Base-by-base conservation (phyloP, 92 coral and sea anemone species). In the Paragorgia papillata region DNA sequence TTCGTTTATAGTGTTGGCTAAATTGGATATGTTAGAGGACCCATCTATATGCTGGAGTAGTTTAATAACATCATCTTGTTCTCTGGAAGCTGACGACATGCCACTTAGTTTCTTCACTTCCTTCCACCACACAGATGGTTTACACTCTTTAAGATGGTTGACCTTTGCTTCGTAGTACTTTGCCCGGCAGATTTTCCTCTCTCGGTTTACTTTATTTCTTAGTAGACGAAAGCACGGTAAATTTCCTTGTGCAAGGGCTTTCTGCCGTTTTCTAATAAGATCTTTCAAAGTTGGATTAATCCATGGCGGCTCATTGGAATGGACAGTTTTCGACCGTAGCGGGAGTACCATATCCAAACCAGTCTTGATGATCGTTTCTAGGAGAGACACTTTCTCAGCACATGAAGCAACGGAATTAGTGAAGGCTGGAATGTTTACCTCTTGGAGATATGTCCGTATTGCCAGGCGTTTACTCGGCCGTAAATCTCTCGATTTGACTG, bases 131-230 rank as follows among this genome's bases (percentile, higher is more conserved):
- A 14, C 29, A 19, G 82, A 50, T 30, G 74, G 83, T 25, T 53
- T 46, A 60, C 83, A 79, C 32, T 56, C 73, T 55, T 79, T 79
- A 44, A 79, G 83, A 65, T 79, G 83, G 57, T 28, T 17, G 0
- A 46, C 46, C 24, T 34, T 61, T 21, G 14, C 8, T 27, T 77
- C 82, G 30, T 77, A 77, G 35, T 61, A 77, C 2, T 46, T 46
- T 21, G 74, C 30, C 12, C 60, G 46, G 49, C 83, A 65, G 30
- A 51, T 19, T 49, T 79, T 79, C 44, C 83, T 30, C 64, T 79
- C 67, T 43, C 76, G 83, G 62, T 79, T 79, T 31, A 79, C 76
- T 28, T 34, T 66, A 71, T 79, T 79, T 33, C 83, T 68, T 63
- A 79, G 48, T 18, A 34, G 33, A 35, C 59, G 66, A 48, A 66